Percentiles rank a stretch among this genome's conserved stretches.
Conservation (phyloP, 2,888 invertebrate genomes). For the Pherbina coryleti region DNA sequence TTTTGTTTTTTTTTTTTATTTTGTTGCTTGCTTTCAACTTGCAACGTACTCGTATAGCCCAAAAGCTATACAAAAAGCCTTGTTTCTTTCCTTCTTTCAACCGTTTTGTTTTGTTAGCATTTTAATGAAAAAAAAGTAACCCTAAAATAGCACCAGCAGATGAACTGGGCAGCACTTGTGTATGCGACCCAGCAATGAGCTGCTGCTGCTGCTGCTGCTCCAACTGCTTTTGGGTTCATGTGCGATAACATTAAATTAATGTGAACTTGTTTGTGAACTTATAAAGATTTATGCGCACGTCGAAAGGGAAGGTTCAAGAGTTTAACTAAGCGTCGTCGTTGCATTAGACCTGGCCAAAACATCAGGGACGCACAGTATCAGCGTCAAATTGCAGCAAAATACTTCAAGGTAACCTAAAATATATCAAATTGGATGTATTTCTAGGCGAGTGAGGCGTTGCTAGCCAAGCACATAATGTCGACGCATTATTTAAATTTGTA, state of each 20-base stretch:
- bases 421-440: background rate
- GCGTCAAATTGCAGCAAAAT: background rate
- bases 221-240: conserved; percentile 20
- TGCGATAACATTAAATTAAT: conserved; percentile 45
- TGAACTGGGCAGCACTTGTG: too few relatives aligned
- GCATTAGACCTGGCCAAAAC: background rate
- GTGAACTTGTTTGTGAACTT: conserved; percentile 44
- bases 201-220: too few relatives aligned
- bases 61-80: too few relatives aligned
- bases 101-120: background rate
- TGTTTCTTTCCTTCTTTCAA: too few relatives aligned
- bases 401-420: background rate
- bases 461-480: background rate
- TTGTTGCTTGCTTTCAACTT: too few relatives aligned
- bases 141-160: background rate
- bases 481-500: background rate
- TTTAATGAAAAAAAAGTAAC: background rate
- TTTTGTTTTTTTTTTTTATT: too few relatives aligned
- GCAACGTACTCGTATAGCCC: too few relatives aligned
- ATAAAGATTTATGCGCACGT: conserved; percentile 45
- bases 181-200: too few relatives aligned
- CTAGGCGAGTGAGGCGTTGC: background rate
- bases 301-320: conserved; percentile 11
- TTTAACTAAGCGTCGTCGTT: background rate
- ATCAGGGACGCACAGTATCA: background rate